Base-by-base conservation (phyloP, 2,797 vertebrate species). In the Sarcoramphus papa region DNA sequence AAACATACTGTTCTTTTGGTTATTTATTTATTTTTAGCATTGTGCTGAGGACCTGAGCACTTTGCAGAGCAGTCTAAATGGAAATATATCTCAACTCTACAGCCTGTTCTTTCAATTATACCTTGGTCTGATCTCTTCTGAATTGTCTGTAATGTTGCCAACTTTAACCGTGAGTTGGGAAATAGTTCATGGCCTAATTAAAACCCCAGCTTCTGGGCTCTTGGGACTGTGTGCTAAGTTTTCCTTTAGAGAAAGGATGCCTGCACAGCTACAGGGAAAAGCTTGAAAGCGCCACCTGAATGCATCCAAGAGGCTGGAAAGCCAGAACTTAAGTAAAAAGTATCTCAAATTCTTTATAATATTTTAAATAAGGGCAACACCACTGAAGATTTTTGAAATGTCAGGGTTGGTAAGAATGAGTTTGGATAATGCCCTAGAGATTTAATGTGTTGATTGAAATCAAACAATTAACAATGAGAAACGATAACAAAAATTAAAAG, bases 1-100 rank as follows among this genome's bases (percentile, higher is more conserved):
- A 88, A 95, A 95, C 94, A 88, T 59, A 43, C 41, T 86, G 50
- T 91, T 80, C 70, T 89, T 97, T 56, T 65, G 14, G 6, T 75
- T 82, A 92, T 94, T 92, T 93, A 85, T 92, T 96, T 95, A 87
- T 93, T 85, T 92, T 37, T 74, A 91, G 45, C 1, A 1, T 60
- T 88, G 87, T 67, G 79, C 88, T 86, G 89, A 68, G 79, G 69
- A 93, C 72, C 85, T 12, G 19, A 93, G 70, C 65, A 48, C 65
- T 96, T 92, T 24, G 54, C 88, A 16, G 28, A 85, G 14, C 57
- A 77, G 84, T 35, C 35, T 89, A 85, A 57, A 88, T 54, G 63
- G 85, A 93, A 84, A 74, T 67, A 45, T 69, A 56, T 87, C 53
- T 80, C 59, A 37, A 6, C 24, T 65, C 48, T 53, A 27, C 45